phyloP scores from a whole-genome alignment of 2,113 vertebrate genomes.

The Oxyruncus cristatus region DNA sequence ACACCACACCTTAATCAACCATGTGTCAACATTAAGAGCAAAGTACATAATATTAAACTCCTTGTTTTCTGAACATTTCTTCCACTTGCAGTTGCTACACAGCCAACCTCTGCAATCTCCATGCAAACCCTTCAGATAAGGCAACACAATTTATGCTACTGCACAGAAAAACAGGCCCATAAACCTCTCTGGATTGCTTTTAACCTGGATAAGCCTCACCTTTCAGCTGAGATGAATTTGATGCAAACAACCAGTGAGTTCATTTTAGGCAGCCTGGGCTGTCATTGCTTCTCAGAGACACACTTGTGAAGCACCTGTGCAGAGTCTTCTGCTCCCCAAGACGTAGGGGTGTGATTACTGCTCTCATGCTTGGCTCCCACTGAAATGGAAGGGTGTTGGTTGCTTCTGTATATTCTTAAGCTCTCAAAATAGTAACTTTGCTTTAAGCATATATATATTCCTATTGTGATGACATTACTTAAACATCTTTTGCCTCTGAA shows the following conservation, averaged over 20 bases:
- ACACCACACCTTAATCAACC: background rate
- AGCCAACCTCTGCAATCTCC: background rate
- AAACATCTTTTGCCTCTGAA: background rate
- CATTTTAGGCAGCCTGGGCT: background rate
- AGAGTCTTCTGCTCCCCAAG: background rate
- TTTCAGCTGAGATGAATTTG: background rate
- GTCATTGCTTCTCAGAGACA: background rate
- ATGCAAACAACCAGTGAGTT: background rate
- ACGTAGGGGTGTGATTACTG: fast-evolving
- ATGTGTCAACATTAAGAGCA: background rate
- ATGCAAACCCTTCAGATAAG: background rate
- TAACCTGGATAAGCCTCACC: background rate
- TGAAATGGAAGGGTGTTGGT: background rate
- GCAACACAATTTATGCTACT: background rate
- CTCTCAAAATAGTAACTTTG: background rate
- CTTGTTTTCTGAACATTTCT: background rate
- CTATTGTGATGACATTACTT: background rate
- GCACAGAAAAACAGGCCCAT: background rate
- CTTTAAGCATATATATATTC: background rate
- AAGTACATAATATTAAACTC: background rate
- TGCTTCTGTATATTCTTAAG: background rate
- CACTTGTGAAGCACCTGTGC: background rate
- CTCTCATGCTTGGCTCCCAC: background rate
- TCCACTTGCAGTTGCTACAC: slow-evolving; percentile 5
- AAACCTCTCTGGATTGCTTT: background rate